phyloP scores from a whole-genome alignment of 2,888 invertebrate genomes.

The Perizoma affinitatum region DNA sequence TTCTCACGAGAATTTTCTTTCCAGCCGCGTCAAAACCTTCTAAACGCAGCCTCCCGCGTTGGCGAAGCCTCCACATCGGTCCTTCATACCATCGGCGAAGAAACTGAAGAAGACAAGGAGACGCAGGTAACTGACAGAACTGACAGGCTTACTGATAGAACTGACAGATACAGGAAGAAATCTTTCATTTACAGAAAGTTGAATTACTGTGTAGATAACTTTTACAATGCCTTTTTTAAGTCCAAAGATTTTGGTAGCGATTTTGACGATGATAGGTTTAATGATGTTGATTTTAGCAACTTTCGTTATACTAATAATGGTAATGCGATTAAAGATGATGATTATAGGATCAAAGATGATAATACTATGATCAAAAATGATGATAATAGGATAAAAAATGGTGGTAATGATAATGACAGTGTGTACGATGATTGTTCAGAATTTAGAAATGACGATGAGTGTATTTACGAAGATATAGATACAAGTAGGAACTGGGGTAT shows the following conservation, averaged over 20 bases:
- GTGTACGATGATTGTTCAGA: slow-evolving; percentile 38
- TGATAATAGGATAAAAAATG: background rate
- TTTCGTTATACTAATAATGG: background rate
- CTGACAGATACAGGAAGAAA: slow-evolving; percentile 51
- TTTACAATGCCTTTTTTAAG: slow-evolving; percentile 75
- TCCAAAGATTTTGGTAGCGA: slow-evolving; percentile 62
- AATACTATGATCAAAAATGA: slow-evolving; percentile 8
- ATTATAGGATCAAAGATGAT: slow-evolving; percentile 1
- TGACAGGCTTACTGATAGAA: slow-evolving; percentile 11
- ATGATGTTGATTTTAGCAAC: slow-evolving; percentile 16
- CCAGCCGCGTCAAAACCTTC: slow-evolving; percentile 94
- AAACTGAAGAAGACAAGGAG: slow-evolving; percentile 92
- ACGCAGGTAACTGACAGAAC: slow-evolving; percentile 82
- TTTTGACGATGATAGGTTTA: slow-evolving; percentile 44
- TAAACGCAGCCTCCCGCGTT: slow-evolving; percentile 97
- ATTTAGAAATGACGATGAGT: slow-evolving; percentile 58
- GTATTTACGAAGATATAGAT: slow-evolving; percentile 71
- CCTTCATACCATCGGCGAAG: slow-evolving; percentile 95
- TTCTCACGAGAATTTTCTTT: slow-evolving; percentile 35
- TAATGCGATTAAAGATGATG: slow-evolving; percentile 10
- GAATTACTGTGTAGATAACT: slow-evolving; percentile 78
- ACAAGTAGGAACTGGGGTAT: slow-evolving; percentile 60
- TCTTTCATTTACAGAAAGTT: slow-evolving; percentile 75
- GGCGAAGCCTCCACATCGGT: slow-evolving; percentile 98
- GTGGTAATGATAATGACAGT: slow-evolving; percentile 36